phyloP scores from a whole-genome alignment of 1,140 invertebrate species.

The Zophobas atratus region DNA sequence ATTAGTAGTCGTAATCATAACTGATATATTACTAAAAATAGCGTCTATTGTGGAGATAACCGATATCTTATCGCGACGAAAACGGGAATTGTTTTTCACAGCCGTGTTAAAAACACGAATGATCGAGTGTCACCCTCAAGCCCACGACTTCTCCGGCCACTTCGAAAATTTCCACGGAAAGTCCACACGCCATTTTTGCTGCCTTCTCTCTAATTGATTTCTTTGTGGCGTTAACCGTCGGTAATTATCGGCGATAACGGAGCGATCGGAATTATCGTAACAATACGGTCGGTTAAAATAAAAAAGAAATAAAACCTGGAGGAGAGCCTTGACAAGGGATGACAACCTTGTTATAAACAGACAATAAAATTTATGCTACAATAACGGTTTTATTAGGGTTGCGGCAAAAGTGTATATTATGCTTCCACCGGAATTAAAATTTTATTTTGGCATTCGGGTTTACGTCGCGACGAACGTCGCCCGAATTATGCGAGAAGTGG shows the following conservation, averaged over 20 bases:
- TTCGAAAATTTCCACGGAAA: no score
- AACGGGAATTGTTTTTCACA: no score
- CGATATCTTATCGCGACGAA: no score
- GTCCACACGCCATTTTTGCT: no score
- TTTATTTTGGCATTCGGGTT: neutral
- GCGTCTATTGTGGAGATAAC: no score
- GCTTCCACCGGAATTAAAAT: constrained; percentile 16
- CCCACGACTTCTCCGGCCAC: no score
- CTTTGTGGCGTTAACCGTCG: neutral
- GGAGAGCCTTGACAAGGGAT: neutral
- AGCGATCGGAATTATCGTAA: neutral
- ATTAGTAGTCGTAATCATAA: no score
- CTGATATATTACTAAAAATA: no score
- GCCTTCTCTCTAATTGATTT: neutral
- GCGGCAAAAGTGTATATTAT: neutral
- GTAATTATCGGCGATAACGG: neutral
- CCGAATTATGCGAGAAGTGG: no score
- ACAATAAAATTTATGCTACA: constrained; percentile 4
- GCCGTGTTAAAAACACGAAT: no score
- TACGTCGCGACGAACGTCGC: neutral
- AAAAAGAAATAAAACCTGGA: neutral
- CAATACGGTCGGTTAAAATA: neutral
- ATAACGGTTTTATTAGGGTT: constrained; percentile 5
- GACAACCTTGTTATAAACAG: constrained; percentile 13
- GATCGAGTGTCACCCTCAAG: no score